Base-by-base conservation (phyloP, 2,797 vertebrate genomes). In the Nasua narica region DNA sequence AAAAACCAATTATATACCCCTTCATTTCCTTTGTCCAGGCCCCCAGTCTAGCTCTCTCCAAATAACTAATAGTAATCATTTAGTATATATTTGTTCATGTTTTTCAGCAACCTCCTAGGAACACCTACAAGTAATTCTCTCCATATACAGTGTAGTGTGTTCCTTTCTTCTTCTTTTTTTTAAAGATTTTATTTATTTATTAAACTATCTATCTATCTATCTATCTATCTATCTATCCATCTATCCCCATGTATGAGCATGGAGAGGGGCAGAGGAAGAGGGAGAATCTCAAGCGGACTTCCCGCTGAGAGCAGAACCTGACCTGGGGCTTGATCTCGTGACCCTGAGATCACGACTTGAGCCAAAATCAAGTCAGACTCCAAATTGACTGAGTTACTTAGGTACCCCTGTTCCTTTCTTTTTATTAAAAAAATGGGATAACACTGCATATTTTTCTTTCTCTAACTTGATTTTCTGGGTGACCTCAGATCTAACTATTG, bases 51-150 rank as follows among this genome's bases (percentile, higher is more conserved):
- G n/a, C 13, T 72, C 62, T 86, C 67, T 95, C 72, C 43, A 82
- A 85, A 3, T 52, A 76, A 58, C 35, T 19, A 54, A 52, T 19
- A 43, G 18, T 65, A 79, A 69, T 74, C 23, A 84, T 29, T 91
- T 86, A 32, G 27, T 15, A 25, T 27, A 11, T 56, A n/a, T 46
- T 29, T n/a, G 15, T 77, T 35, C 56, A 4, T 88, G 21, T 32
- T 48, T 91, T 86, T 37, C 19, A 87, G 10, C 43, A 84, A 32
- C 15, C 19, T 87, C 54, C 40, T 86, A 58, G 27, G 48, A 87
- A 94, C 5, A 92, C 19, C 48, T 87, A 69, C 7, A 85, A 65
- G 40, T 54, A 89, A 72, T 88, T 82, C 85, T 52, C 82, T 16
- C 23, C 29, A 46, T 76, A 77, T 29, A 43, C 13, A 54, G 35